A percentile compares a stretch with the other conserved stretches of the same genome.
phyloP scores from a whole-genome alignment of 2,797 vertebrate genomes.

The Enteromius thamalakanensis region DNA sequence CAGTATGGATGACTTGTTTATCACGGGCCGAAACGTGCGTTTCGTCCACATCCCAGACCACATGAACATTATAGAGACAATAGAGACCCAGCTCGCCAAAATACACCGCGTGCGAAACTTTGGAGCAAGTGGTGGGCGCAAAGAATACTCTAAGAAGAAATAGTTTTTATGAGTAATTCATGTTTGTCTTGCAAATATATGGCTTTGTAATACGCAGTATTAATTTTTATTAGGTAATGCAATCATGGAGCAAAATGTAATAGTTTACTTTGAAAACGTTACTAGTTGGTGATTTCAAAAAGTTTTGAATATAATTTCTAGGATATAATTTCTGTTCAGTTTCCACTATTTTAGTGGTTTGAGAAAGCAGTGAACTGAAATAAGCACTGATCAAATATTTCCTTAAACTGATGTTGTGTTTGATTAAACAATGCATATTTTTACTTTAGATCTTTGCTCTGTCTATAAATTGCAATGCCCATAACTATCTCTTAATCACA shows the following conservation, averaged over 20 bases:
- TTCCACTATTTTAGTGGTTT: not conserved
- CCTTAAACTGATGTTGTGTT: not conserved
- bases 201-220: not conserved
- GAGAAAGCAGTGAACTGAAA: not conserved
- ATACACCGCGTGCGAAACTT: constrained; percentile 90
- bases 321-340: constrained; percentile 5
- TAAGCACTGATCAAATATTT: not conserved
- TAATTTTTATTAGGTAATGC: not conserved
- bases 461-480: not conserved
- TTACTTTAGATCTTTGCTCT: not conserved
- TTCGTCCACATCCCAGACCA: constrained; percentile 94
- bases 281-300: not conserved
- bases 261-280: not conserved
- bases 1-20: constrained; percentile 85
- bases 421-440: not conserved
- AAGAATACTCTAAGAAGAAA: constrained; percentile 78
- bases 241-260: not conserved
- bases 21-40: constrained; percentile 90
- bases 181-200: not conserved
- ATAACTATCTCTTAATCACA: not conserved
- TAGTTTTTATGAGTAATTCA: constrained; percentile 39
- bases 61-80: constrained; percentile 85
- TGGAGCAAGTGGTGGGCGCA: constrained; percentile 79
- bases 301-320: not conserved
- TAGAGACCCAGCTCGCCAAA: constrained; percentile 84